Base-by-base conservation (phyloP, 2,888 invertebrate genomes). In the Tubulanus polymorphus region DNA sequence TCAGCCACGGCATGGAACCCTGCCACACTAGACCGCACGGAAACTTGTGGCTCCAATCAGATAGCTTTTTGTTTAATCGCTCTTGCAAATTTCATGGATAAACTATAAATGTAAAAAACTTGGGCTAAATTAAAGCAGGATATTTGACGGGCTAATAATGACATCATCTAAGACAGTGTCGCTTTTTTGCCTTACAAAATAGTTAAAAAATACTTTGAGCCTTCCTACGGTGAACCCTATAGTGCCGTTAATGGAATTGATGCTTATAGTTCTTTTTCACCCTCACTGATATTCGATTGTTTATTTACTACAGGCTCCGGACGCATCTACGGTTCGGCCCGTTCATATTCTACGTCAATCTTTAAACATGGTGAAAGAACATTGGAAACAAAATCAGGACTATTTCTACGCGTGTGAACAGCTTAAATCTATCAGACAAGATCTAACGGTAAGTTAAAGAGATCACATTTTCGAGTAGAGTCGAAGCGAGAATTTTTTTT, bases 361-460 rank as follows among this genome's bases (percentile, higher is more conserved):
- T 47, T 84, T 99, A 72, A 86, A 85, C 74, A 89, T 91, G 83
- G 95, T 97, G 12, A 93, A 95, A 81, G 84, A 87, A 47, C 88
- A 89, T 71, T 99, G 97, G 94, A 85, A 88, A 63, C 84, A 86
- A 55, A 91, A 88, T 71, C 88, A 88, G 74, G 95, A 99, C 82
- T 99, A 99, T 81, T 88, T 87, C 81, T 97, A 94, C 83, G 90
- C 93, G 58, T 97, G 96, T 83, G 96, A 97, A 84, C 99, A 99
- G 81, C 84, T 99, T 56, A 97, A 99, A 81, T 95, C 96, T 8
- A 96, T 99, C 66, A 84, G 99, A 68, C 99, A 99, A 83, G 99
- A 99, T 85, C 84, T 99, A 69, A 99, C 97, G 61, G 97, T 94
- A 80, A 84, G 86, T 63, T 23, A 32, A 32, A 12, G 35, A 12